Evolutionary conservation across 2,888 invertebrate species (phyloP), one percentile per base, ranked within the genome.

Genomic region (Pollenia angustigena): DNA sequence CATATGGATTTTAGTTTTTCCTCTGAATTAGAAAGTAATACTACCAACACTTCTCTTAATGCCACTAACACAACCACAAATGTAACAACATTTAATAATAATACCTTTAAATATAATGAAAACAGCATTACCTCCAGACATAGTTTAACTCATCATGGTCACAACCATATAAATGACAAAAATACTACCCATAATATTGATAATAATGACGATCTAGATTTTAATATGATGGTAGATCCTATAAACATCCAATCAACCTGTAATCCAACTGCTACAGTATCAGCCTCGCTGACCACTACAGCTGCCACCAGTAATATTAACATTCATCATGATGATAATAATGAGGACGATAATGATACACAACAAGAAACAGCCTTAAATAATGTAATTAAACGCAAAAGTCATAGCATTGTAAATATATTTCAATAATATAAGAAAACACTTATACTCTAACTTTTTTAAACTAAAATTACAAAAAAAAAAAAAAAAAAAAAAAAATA

Each of bases 1-100:
- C 90, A 90, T 78, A 81, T 90, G 58, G 91, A 90, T 23, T 78
- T 89, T 88, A 78, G 89, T 89, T 81, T 81, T 16, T 52, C 87
- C 44, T 81, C 81, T 32, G 87, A 81, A 14, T 46, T 80, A 60
- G 71, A 71, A 79, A 75, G 58, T 52, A 69, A 54, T 46, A 80
- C 44, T 52, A 80, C 12, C 48, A 54, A 46, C 32, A 16, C 60
- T 48, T 56, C 83, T 23, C 66, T 32, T 32, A 32, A 48, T 23
- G 60, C n/a, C n/a, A 71, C 56, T n/a, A 72, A 32, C 23, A 7
- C 56, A 8, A 52, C 52, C 8, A 52, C 62, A 14, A 18, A 56
- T 64, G n/a, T 66, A 48, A 48, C 54, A 16, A 10, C 81, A 66
- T 56, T 56, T 18, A 44, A 32, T 52, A 74, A 72, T 44, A 71